Evolutionary conservation across 1,140 invertebrate genomes (phyloP).

Genomic region (Drosophila subobscura): DNA sequence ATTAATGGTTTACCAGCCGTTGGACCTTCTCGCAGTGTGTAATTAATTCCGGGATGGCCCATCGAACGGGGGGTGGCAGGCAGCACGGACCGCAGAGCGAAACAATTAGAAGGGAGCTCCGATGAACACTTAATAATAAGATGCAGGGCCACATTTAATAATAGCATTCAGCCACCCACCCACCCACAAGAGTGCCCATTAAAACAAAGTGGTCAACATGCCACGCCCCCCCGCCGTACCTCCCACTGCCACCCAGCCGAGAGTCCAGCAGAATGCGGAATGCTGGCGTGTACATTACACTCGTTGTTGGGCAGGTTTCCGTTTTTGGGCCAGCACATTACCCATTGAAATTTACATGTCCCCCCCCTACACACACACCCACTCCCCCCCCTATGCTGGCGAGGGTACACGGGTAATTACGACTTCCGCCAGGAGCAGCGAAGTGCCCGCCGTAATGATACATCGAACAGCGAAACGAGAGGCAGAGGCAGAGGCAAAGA

Average conservation of each 20-base stretch:
- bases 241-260: not conserved
- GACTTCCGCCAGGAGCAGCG: constrained; percentile 69
- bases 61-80: not conserved
- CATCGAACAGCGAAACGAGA: constrained; percentile 33
- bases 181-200: constrained; percentile 68
- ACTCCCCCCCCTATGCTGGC: too few species aligned
- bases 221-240: constrained; percentile 46
- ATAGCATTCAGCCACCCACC: constrained; percentile 49
- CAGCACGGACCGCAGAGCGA: constrained; percentile 13
- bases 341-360: constrained; percentile 31
- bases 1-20: constrained; percentile 55
- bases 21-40: constrained; percentile 14
- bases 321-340: constrained; percentile 27
- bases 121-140: constrained; percentile 67
- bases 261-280: too few species aligned
- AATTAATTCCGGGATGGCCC: constrained; percentile 39
- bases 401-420: constrained; percentile 64
- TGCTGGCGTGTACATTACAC: constrained; percentile 68
- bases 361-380: constrained; percentile 26
- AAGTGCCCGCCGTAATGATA: constrained; percentile 55
- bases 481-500: not conserved
- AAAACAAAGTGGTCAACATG: constrained; percentile 73
- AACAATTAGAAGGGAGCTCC: constrained; percentile 3
- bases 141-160: constrained; percentile 73
- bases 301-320: constrained; percentile 31